Base-by-base conservation (phyloP, 2,113 vertebrate genomes). In the Oxyruncus cristatus region DNA sequence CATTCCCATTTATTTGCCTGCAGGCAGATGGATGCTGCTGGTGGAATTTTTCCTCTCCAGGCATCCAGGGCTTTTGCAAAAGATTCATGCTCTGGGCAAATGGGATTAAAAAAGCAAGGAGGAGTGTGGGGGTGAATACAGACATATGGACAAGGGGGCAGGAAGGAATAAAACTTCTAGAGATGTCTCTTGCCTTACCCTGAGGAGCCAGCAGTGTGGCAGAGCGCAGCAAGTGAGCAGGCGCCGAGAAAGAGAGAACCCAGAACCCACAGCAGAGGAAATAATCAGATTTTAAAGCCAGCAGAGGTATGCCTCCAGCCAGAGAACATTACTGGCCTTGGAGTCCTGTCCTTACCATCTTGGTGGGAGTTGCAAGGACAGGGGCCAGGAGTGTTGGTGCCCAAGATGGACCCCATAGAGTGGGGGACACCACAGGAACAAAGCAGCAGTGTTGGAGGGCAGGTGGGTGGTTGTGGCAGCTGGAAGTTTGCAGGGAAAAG, bases 361-460 rank as follows among this genome's bases (percentile, higher is more conserved):
- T 53, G 58, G 44, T 3, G 9, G 49, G 28, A 84, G 59, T 55
- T 41, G 46, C 35, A 83, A 78, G 52, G 44, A 93, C 46, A 85
- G 63, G 49, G 37, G 44, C 30, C 0, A 0, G 62, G 59, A 58
- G 27, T 39, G 33, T 2, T 41, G 80, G 50, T 85, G 61, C 41
- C 42, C 3, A 0, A 49, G 27, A 26, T 0, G 2, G 46, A 44
- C 61, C 56, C 71, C 3, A 2, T 0, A 0, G 50, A 20, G 46
- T 1, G 2, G 28, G 49, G 73, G 35, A 26, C 9, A 7, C 35
- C 33, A 8, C 0, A 1, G 53, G 39, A 80, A 91, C 66, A 96
- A 87, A 94, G 79, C 23, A 2, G 44, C 59, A 49, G 68, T 76
- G 89, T 21, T 56, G 63, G 67, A 1, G 4, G 62, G 52, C 28